A percentile compares a stretch with the other conserved stretches of the same genome.
Evolutionary conservation across 2,888 invertebrate species (phyloP).

Genomic region (Ctenicera cuprea): DNA sequence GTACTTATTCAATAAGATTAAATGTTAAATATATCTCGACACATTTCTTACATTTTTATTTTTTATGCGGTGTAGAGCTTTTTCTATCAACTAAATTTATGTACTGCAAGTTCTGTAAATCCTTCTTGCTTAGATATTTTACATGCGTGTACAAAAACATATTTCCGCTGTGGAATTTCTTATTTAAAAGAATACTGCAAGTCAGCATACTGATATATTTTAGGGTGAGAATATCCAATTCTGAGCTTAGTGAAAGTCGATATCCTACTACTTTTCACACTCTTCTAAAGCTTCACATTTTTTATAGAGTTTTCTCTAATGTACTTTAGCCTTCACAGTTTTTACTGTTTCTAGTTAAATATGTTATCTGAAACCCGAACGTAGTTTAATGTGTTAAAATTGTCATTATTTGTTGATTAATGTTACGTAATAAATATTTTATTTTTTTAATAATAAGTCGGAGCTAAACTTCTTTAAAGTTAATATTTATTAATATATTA

Average conservation of each 20-base stretch:
- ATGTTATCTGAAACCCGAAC: neutral
- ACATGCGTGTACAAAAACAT: neutral
- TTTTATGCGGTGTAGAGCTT: too few relatives aligned
- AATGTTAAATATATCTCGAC: too few relatives aligned
- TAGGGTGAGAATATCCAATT: neutral
- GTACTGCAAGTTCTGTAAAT: neutral
- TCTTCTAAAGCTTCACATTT: neutral
- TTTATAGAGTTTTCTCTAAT: neutral
- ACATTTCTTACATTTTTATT: too few relatives aligned
- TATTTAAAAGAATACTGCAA: neutral
- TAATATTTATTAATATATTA: too few relatives aligned
- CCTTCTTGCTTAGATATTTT: too few relatives aligned
- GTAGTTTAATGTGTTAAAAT: too few relatives aligned
- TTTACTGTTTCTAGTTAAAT: neutral
- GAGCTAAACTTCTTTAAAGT: too few relatives aligned
- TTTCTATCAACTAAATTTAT: neutral
- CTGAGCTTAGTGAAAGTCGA: slow-evolving; percentile 14
- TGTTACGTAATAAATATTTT: too few relatives aligned
- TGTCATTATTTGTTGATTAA: too few relatives aligned
- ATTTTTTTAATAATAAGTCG: too few relatives aligned
- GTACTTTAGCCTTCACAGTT: neutral
- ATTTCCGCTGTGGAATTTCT: neutral
- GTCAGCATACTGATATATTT: neutral
- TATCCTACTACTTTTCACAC: neutral
- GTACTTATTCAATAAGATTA: too few relatives aligned